A percentile compares a stretch with the other conserved stretches of the same genome.
Conservation (phyloP, 2,113 vertebrate genomes). For the Xyliphius kryptos region DNA sequence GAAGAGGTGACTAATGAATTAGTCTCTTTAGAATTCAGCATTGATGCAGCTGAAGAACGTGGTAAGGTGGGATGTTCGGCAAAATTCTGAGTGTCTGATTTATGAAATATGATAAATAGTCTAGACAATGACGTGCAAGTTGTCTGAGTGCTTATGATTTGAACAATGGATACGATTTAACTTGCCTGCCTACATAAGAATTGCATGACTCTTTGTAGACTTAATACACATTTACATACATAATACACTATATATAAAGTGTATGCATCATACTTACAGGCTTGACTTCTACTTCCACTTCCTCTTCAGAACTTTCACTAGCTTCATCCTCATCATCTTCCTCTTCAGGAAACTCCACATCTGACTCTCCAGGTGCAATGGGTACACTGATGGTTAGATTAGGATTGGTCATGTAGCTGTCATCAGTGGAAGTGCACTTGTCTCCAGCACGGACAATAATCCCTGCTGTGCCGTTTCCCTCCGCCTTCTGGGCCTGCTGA, state of each 20-base stretch:
- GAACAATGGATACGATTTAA: not conserved
- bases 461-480: conserved; percentile 67
- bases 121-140: not conserved
- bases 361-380: conserved; percentile 88
- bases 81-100: conserved; percentile 5
- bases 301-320: conserved; percentile 51
- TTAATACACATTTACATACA: not conserved
- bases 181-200: not conserved
- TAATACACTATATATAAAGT: not conserved
- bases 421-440: conserved; percentile 55
- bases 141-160: conserved; percentile 13
- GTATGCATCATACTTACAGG: conserved; percentile 26
- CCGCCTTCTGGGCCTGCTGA: conserved; percentile 60
- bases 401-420: conserved; percentile 76
- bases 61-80: conserved; percentile 5
- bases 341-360: conserved; percentile 83
- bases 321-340: conserved; percentile 60
- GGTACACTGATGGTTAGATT: conserved; percentile 82
- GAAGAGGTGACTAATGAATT: conserved; percentile 31
- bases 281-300: conserved; percentile 40
- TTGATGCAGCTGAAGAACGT: conserved; percentile 9
- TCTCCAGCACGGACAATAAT: conserved; percentile 57
- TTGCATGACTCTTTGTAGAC: not conserved
- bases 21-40: conserved; percentile 17
- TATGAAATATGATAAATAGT: conserved; percentile 17